phyloP scores from a whole-genome alignment of 1,140 invertebrate genomes.

The Teleogryllus occipitalis region DNA sequence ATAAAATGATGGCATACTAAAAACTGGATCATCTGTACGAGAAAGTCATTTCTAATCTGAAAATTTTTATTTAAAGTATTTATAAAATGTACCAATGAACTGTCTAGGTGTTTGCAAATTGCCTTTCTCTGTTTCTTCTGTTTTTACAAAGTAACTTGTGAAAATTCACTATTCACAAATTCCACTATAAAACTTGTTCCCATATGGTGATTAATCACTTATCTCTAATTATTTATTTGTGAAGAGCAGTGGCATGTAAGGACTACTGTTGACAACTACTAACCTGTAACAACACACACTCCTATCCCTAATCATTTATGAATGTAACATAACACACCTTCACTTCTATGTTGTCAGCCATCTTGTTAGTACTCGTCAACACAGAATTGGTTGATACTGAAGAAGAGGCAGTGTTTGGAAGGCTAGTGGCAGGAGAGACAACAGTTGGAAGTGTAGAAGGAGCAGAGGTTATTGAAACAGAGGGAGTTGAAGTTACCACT shows the following conservation, averaged over 20 bases:
- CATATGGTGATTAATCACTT: not conserved
- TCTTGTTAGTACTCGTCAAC: not conserved
- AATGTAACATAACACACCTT: not conserved
- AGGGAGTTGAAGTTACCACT: slow-evolving; percentile 44
- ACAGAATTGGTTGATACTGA: slow-evolving; percentile 18
- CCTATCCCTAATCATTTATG: too few relatives aligned
- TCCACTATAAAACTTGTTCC: not conserved
- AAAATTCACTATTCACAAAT: not conserved
- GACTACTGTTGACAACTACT: not conserved
- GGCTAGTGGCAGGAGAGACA: not conserved
- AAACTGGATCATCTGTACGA: too few relatives aligned
- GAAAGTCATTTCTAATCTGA: too few relatives aligned
- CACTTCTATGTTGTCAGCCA: slow-evolving; percentile 5
- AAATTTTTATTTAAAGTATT: too few relatives aligned
- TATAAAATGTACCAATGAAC: too few relatives aligned
- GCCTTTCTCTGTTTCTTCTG: too few relatives aligned
- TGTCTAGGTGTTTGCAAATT: too few relatives aligned
- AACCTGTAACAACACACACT: not conserved
- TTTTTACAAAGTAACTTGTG: too few relatives aligned
- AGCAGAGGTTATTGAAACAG: slow-evolving; percentile 35
- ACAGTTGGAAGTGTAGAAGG: slow-evolving; percentile 24
- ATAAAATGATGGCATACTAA: too few relatives aligned
- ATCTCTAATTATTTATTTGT: not conserved
- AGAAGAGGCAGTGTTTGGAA: slow-evolving; percentile 21
- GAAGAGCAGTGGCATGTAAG: not conserved